These are phyloP conservation scores for Helleia helle DNA, from an alignment of 2,888 invertebrate species.

Conservation along the genomic window DNA sequence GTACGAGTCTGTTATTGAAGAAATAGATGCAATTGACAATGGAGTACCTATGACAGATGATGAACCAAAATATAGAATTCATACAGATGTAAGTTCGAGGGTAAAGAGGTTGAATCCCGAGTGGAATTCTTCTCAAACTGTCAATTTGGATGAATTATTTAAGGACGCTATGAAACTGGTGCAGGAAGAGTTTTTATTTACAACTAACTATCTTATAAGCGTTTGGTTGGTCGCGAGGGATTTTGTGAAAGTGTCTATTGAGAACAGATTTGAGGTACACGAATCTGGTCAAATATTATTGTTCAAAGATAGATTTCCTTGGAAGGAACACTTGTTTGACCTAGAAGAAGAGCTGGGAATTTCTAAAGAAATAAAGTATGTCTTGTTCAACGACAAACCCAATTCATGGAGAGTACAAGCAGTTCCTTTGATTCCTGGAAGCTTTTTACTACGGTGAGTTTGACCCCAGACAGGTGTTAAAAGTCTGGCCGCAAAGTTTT, in stretches of 20 bases:
- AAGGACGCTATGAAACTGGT: constrained; percentile 84
- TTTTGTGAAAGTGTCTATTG: constrained; percentile 81
- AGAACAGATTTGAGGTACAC: constrained; percentile 79
- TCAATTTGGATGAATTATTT: constrained; percentile 77
- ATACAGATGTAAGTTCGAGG: constrained; percentile 83
- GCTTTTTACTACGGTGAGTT: constrained; percentile 79
- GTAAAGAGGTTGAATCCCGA: constrained; percentile 86
- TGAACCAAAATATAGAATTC: constrained; percentile 83
- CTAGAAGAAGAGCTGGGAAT: constrained; percentile 84
- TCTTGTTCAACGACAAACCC: constrained; percentile 78
- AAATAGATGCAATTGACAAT: constrained; percentile 98
- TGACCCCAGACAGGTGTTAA: too few relatives aligned
- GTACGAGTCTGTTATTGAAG: constrained; percentile 91
- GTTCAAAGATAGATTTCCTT: constrained; percentile 83
- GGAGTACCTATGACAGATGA: constrained; percentile 89
- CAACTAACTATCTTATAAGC: constrained; percentile 75
- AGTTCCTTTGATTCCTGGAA: constrained; percentile 81
- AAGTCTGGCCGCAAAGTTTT: background rate
- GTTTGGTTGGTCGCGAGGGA: constrained; percentile 92
- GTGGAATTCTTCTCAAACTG: constrained; percentile 81
- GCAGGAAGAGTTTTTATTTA: constrained; percentile 84
- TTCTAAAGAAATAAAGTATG: constrained; percentile 78
- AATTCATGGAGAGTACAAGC: constrained; percentile 88
- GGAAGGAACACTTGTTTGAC: constrained; percentile 91
- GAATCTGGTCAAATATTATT: constrained; percentile 87